phyloP scores from a whole-genome alignment of 2,888 invertebrate genomes.

The Agonopterix heracliana region DNA sequence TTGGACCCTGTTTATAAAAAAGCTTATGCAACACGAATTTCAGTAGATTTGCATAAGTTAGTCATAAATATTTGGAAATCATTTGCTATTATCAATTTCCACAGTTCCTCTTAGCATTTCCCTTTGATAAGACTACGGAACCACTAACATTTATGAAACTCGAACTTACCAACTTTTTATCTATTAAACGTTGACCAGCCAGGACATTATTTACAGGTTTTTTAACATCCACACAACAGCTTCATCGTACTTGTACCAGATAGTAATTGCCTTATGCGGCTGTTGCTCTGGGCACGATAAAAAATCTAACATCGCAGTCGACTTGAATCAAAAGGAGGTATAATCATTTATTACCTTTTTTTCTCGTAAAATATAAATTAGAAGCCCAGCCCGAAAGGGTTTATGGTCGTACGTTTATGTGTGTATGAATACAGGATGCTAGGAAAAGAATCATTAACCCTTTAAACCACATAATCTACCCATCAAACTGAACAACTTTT shows the following conservation, averaged over 20 bases:
- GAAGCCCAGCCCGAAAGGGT: too few relatives aligned
- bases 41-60: too few relatives aligned
- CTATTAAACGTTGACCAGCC: neutral
- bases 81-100: too few relatives aligned
- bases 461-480: too few relatives aligned
- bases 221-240: conserved; percentile 37
- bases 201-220: conserved; percentile 28
- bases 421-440: too few relatives aligned
- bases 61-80: too few relatives aligned
- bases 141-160: neutral
- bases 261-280: conserved; percentile 47
- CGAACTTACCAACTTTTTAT: neutral
- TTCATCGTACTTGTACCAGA: conserved; percentile 39
- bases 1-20: too few relatives aligned
- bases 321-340: conserved; percentile 1
- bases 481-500: too few relatives aligned
- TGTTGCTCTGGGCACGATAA: conserved; percentile 25
- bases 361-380: neutral
- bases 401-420: too few relatives aligned
- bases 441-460: too few relatives aligned
- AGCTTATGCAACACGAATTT: too few relatives aligned
- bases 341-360: conserved; percentile 1
- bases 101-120: too few relatives aligned
- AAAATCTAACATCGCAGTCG: conserved; percentile 26
- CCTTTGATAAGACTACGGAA: neutral